Evolutionary conservation across 2,113 vertebrate genomes (phyloP).

Genomic region (Atlantisia rogersi): DNA sequence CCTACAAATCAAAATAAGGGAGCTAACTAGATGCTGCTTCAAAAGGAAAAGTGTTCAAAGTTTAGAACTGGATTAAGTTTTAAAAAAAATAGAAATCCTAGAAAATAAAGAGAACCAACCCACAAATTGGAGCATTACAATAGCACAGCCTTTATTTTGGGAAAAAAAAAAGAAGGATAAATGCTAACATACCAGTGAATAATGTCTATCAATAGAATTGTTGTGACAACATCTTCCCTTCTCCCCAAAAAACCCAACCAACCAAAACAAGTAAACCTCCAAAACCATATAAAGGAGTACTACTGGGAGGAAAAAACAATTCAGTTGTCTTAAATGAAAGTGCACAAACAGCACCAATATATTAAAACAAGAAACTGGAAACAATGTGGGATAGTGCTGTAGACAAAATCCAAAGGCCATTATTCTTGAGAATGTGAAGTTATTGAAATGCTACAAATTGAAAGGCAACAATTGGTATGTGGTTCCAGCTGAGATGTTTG

Average conservation of each 20-base stretch:
- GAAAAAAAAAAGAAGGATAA: not conserved
- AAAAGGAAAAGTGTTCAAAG: not conserved
- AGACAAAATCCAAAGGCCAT: not conserved
- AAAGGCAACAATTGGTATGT: not conserved
- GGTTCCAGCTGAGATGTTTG: not conserved
- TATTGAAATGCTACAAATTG: not conserved
- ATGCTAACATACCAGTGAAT: not conserved
- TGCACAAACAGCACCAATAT: not conserved
- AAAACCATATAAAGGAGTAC: not conserved
- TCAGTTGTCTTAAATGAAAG: not conserved
- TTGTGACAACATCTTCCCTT: not conserved
- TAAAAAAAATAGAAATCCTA: not conserved
- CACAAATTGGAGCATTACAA: not conserved
- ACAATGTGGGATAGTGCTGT: not conserved
- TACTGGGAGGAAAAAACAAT: not conserved
- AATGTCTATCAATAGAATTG: not conserved
- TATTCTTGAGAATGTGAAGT: not conserved
- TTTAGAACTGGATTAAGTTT: constrained; percentile 17
- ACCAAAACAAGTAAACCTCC: not conserved
- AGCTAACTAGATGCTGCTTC: not conserved
- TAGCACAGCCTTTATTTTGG: not conserved
- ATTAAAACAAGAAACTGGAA: constrained; percentile 35
- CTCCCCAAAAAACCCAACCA: no score
- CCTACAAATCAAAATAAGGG: not conserved
- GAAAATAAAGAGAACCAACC: not conserved